Percentiles rank a stretch among this genome's conserved stretches.
Conservation (phyloP, 2,113 vertebrate genomes). For the Neodontobutis hainanensis region DNA sequence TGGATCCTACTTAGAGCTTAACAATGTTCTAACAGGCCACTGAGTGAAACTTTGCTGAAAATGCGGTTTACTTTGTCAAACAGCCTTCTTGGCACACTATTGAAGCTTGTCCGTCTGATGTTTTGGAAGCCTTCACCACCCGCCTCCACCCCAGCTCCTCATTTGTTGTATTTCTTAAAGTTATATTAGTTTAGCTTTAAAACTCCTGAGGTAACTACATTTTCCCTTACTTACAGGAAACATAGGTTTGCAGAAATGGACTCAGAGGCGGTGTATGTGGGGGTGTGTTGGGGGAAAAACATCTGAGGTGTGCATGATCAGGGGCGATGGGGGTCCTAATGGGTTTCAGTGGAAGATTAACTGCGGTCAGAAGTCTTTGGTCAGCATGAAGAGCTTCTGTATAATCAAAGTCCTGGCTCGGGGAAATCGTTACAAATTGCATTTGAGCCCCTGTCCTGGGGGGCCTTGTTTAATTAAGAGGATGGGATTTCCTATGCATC, state of each 20-base stretch:
- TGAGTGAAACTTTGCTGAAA: background rate
- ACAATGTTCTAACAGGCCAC: background rate
- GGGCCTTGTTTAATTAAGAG: conserved; percentile 78
- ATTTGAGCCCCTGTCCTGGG: conserved; percentile 68
- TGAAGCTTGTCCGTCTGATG: too few relatives aligned
- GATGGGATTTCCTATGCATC: conserved; percentile 66
- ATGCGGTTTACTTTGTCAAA: too few relatives aligned
- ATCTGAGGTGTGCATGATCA: conserved; percentile 28
- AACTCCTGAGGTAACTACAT: conserved; percentile 5
- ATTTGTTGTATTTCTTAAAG: too few relatives aligned
- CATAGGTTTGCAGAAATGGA: background rate
- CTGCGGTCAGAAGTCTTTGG: conserved; percentile 72
- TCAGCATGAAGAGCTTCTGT: conserved; percentile 76
- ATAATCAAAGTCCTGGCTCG: conserved; percentile 67
- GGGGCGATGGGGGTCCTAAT: conserved; percentile 57
- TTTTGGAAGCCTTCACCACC: too few relatives aligned
- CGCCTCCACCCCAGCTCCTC: too few relatives aligned
- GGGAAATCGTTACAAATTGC: conserved; percentile 79
- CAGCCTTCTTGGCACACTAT: too few relatives aligned
- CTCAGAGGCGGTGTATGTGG: background rate
- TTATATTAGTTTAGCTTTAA: background rate
- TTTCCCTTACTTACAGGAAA: background rate
- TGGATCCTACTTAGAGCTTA: background rate
- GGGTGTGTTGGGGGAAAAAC: conserved; percentile 1
- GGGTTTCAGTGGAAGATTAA: conserved; percentile 77